phyloP scores from a whole-genome alignment of 2,888 invertebrate species.

The Harpagoxenus sublaevis region DNA sequence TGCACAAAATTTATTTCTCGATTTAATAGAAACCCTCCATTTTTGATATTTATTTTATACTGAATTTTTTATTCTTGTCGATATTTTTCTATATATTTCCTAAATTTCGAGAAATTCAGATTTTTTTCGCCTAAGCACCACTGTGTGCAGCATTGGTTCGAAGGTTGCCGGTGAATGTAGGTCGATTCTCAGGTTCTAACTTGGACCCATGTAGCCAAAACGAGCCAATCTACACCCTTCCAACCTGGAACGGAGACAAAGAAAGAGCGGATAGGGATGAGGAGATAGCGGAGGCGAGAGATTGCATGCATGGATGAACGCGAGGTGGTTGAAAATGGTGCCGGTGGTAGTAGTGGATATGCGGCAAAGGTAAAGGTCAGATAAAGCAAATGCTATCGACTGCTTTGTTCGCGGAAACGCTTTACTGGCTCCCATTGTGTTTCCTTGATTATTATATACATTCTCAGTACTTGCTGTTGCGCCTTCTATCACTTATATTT shows the following conservation, averaged over 20 bases:
- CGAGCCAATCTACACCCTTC: conserved; percentile 47
- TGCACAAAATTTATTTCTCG: not conserved
- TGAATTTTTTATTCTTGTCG: too few species aligned
- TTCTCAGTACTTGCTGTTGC: conserved; percentile 26
- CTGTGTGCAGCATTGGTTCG: conserved; percentile 58
- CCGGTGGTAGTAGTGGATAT: conserved; percentile 58
- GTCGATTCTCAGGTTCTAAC: conserved; percentile 78
- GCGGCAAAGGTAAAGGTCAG: conserved; percentile 82
- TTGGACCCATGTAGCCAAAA: conserved; percentile 72
- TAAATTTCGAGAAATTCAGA: not conserved
- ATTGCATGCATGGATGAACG: conserved; percentile 38
- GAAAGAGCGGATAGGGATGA: conserved; percentile 30
- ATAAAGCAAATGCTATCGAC: conserved; percentile 71
- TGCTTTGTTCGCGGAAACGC: conserved; percentile 71
- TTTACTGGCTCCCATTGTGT: conserved; percentile 65
- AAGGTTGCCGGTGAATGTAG: conserved; percentile 77
- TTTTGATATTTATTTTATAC: not conserved
- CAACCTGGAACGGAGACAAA: conserved; percentile 32
- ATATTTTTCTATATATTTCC: not conserved
- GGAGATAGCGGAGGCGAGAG: conserved; percentile 57
- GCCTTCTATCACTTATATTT: not conserved
- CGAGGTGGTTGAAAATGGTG: conserved; percentile 26
- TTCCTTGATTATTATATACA: conserved; percentile 41
- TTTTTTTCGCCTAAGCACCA: conserved; percentile 36
- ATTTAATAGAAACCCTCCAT: not conserved